phyloP scores from a whole-genome alignment of 2,797 vertebrate genomes.

The Acipenser oxyrinchus region DNA sequence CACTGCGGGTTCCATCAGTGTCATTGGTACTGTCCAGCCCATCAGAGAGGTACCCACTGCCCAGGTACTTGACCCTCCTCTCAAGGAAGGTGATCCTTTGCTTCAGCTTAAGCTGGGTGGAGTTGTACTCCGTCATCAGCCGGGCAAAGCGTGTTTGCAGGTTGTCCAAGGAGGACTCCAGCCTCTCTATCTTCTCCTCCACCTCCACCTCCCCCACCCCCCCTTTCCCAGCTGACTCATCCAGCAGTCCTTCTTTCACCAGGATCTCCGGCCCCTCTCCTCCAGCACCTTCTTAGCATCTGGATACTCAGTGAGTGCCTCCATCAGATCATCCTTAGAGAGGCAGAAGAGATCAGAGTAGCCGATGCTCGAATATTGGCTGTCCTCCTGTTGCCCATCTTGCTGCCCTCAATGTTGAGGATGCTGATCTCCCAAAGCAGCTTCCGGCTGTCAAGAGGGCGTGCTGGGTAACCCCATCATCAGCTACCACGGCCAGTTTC shows the following conservation, averaged over 20 bases:
- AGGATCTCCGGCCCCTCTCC: slow-evolving; percentile 88
- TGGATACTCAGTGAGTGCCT: slow-evolving; percentile 89
- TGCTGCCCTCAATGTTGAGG: slow-evolving; percentile 92
- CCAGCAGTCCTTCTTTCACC: slow-evolving; percentile 83
- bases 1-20: slow-evolving; percentile 27
- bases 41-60: slow-evolving; percentile 50
- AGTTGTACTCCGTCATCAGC: slow-evolving; percentile 71
- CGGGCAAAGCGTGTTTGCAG: slow-evolving; percentile 72
- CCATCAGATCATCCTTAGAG: slow-evolving; percentile 94
- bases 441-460: slow-evolving; percentile 79
- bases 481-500: slow-evolving; percentile 83
- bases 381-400: slow-evolving; percentile 92
- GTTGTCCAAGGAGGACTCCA: slow-evolving; percentile 73
- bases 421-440: slow-evolving; percentile 98
- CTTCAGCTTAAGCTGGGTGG: slow-evolving; percentile 82
- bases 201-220: slow-evolving; percentile 53
- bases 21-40: slow-evolving; percentile 35
- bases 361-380: slow-evolving; percentile 92
- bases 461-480: slow-evolving; percentile 82
- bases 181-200: slow-evolving; percentile 79
- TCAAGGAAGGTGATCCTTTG: slow-evolving; percentile 79
- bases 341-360: slow-evolving; percentile 97
- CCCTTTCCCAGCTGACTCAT: slow-evolving; percentile 61
- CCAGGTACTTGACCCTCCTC: slow-evolving; percentile 38
- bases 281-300: slow-evolving; percentile 86